Base-by-base conservation (phyloP, 2,113 vertebrate species). In the Aspiorhynchus laticeps region DNA sequence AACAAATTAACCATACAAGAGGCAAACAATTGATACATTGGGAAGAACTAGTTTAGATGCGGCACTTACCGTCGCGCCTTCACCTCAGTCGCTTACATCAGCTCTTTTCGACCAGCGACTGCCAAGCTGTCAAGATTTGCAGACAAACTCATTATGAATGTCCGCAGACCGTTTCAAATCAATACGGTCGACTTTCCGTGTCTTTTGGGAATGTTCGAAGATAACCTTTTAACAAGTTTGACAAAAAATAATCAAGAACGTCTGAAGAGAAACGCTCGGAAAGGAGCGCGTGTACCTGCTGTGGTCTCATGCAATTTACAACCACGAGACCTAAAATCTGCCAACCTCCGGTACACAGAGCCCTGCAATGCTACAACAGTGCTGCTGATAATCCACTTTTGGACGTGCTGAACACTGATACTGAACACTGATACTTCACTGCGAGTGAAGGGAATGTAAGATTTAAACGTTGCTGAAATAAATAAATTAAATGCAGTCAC, bases 181-280 rank as follows among this genome's bases (percentile, higher is more conserved):
- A 41, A 80, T 36, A n/a, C 7, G 6, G 21, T 61, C 78, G 28
- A 11, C 31, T 56, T 79, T 56, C 77, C 14, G 56, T 41, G 24
- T 63, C 36, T 43, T 28, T 76, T n/a, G n/a, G 74, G 14, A 43
- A 48, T 17, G 74, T 46, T 76, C 41, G 11, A 78, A 53, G 21
- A 46, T 14, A 61, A 26, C 33, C 11, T 82, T 81, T 65, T 26
- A n/a, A 81, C 80, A 26, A 67, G 80, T 67, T 67, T 61, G 53
- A 41, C 21, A 8, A 24, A 56, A 53, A 5, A 7, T 4, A 46
- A 15, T 48, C 41, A 48, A 76, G 14, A 76, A 14, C 15, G 5
- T n/a, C 19, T 36, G 21, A 36, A 8, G 31, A 61, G 53, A 61
- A 65, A 9, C 14, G 79, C 79, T n/a, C 14, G 59, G 2, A 5